Conservation (phyloP, 35 echinoderm and acorn worm species). For the Apostichopus californicus region DNA sequence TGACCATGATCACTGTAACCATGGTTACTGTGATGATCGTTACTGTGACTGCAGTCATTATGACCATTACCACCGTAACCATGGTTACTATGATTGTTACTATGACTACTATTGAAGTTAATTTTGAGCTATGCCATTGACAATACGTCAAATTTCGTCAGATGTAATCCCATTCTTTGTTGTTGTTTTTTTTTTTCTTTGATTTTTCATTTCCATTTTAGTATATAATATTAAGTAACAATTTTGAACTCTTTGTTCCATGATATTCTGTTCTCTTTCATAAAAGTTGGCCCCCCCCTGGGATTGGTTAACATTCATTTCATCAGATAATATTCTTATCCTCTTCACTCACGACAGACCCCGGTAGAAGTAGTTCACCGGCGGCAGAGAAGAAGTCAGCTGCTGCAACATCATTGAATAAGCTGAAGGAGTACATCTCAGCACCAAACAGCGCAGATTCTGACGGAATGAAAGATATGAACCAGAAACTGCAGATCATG, state of each 20-base stretch:
- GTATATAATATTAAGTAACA: too few species aligned
- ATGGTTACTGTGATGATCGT: too few species aligned
- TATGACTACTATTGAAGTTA: too few species aligned
- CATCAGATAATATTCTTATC: not conserved
- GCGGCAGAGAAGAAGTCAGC: slow-evolving; percentile 49
- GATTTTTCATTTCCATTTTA: too few species aligned
- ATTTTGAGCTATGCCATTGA: too few species aligned
- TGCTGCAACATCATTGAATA: slow-evolving; percentile 60
- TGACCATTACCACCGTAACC: not conserved
- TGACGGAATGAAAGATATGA: slow-evolving; percentile 82
- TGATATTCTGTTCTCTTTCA: not conserved
- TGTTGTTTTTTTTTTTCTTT: too few species aligned
- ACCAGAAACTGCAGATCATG: slow-evolving; percentile 95
- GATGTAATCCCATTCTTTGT: too few species aligned
- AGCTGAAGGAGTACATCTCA: slow-evolving; percentile 91
- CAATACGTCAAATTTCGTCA: too few species aligned
- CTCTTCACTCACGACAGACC: slow-evolving; percentile 32
- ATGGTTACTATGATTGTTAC: not conserved
- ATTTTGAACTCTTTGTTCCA: not conserved
- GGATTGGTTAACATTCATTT: not conserved
- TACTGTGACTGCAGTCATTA: too few species aligned
- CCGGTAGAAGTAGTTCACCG: slow-evolving; percentile 32
- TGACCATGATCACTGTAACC: too few species aligned
- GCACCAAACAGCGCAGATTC: slow-evolving; percentile 38
- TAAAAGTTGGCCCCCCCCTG: too few species aligned